phyloP scores from a whole-genome alignment of 1,140 invertebrate genomes.

The Drosophila auraria region DNA sequence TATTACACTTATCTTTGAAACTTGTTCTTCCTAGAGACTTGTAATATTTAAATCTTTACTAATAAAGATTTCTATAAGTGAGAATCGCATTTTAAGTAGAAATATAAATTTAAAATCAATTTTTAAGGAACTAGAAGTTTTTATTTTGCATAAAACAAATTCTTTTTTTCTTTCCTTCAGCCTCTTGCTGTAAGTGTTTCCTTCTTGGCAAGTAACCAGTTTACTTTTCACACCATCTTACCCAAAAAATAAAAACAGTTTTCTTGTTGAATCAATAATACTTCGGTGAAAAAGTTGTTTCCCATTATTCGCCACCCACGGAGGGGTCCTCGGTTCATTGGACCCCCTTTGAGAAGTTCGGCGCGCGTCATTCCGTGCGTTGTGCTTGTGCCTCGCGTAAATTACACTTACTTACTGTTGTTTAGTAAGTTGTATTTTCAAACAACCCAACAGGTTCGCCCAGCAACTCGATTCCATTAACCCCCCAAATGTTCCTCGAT shows the following conservation, averaged over 20 bases:
- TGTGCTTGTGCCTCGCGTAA: constrained; percentile 25
- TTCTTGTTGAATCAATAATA: constrained; percentile 50
- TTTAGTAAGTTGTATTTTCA: constrained; percentile 54
- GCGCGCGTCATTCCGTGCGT: constrained; percentile 30
- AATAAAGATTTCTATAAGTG: too few relatives aligned
- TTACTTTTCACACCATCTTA: constrained; percentile 7
- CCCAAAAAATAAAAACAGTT: neutral
- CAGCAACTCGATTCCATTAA: constrained; percentile 56
- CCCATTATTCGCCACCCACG: constrained; percentile 22
- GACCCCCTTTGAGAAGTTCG: constrained; percentile 32
- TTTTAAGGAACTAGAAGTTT: neutral
- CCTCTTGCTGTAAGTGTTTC: neutral
- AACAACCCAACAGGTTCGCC: constrained; percentile 56
- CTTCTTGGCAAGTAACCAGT: neutral
- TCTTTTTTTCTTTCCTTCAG: too few relatives aligned
- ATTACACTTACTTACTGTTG: constrained; percentile 37
- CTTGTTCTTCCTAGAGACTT: too few relatives aligned
- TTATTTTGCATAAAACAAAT: too few relatives aligned
- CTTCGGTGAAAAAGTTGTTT: constrained; percentile 10
- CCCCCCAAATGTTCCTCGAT: constrained; percentile 54
- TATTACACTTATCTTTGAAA: too few relatives aligned
- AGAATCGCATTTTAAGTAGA: neutral
- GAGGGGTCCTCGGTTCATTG: constrained; percentile 26
- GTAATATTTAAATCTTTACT: too few relatives aligned
- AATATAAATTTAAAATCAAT: neutral